Conservation (phyloP, 2,888 invertebrate genomes). For the Hydraecia micacea region DNA sequence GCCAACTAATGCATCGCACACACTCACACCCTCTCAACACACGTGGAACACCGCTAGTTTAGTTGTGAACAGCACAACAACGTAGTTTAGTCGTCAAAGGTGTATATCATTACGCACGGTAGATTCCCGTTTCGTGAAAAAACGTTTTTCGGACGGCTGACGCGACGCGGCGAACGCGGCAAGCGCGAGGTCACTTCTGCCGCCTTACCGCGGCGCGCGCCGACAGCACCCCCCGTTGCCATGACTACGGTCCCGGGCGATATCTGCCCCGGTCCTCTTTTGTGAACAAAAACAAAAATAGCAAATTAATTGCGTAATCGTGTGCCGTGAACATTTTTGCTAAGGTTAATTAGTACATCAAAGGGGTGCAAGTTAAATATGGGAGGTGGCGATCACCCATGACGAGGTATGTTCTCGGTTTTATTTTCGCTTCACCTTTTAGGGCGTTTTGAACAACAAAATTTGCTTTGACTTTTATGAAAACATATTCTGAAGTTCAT, state of each 20-base stretch:
- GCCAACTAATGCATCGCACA: constrained; percentile 78
- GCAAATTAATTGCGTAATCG: constrained; percentile 89
- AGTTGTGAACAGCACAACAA: constrained; percentile 69
- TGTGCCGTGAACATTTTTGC: constrained; percentile 81
- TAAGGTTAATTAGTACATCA: constrained; percentile 80
- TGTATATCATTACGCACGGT: constrained; percentile 78
- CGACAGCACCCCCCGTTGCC: constrained; percentile 85
- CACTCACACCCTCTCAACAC: constrained; percentile 75
- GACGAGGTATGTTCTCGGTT: constrained; percentile 70
- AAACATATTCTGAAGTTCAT: constrained; percentile 27
- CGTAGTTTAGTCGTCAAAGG: constrained; percentile 72
- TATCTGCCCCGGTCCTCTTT: constrained; percentile 83
- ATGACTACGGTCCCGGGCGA: constrained; percentile 87
- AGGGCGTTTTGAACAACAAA: constrained; percentile 37
- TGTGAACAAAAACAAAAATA: constrained; percentile 88
- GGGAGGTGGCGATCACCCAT: constrained; percentile 66
- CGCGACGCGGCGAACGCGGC: constrained; percentile 82
- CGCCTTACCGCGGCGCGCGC: constrained; percentile 87
- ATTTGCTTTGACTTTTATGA: constrained; percentile 39
- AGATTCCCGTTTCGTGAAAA: constrained; percentile 79
- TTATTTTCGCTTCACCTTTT: constrained; percentile 58
- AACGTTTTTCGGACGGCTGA: constrained; percentile 74
- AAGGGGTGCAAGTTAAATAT: constrained; percentile 74
- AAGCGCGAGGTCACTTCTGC: constrained; percentile 85
- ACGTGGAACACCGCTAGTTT: constrained; percentile 72